Evolutionary conservation across 2,888 invertebrate species (phyloP), one percentile per base, ranked within the genome.

Genomic region (Cantharis flavilabris): DNA sequence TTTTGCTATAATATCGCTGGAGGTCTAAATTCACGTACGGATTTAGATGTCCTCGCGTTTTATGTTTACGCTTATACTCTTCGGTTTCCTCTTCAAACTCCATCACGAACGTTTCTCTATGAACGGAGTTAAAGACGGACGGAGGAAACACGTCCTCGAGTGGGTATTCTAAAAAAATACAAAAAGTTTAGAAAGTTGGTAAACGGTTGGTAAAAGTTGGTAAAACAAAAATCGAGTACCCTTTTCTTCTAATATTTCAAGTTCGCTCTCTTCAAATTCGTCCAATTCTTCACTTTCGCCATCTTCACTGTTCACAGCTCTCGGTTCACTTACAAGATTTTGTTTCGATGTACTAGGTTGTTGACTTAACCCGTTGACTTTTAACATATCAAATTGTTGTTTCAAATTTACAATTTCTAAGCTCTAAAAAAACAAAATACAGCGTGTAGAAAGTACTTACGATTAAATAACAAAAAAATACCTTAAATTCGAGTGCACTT

Each of bases 401-500:
- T 91, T 92, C 67, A 90, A 84, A 81, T 90, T 91, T 72, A 90
- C 89, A 83, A 92, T 90, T 88, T 92, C 91, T 33, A 92, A 84
- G 85, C 90, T 90, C 91, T 91, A 87, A 75, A 90, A 20, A 20
- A 20, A 20, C 3, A 3, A 20, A 20, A 20, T 20, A 3, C 20
- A 20, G 0, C 3, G 23, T 3, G 5, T 23, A 23, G 23, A 4
- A 23, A 23, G 4, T 23, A 5, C 5, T 23, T 23, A 23, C 23
- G 23, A 23, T 3, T 23, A 23, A 23, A 23, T 30, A 30, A 3
- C 28, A 13, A 33, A 70, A 49, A 7, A 14, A 4, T 81, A 91
- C 91, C 89, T 92, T 92, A 84, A 91, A 91, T 83, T 92, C 91
- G 67, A 92, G 85, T 83, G 91, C 90, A 72, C 89, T 90, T 81